These are phyloP conservation scores for Andrena chrysosceles DNA, from an alignment of 2,888 invertebrate species.

Conservation along the genomic window DNA sequence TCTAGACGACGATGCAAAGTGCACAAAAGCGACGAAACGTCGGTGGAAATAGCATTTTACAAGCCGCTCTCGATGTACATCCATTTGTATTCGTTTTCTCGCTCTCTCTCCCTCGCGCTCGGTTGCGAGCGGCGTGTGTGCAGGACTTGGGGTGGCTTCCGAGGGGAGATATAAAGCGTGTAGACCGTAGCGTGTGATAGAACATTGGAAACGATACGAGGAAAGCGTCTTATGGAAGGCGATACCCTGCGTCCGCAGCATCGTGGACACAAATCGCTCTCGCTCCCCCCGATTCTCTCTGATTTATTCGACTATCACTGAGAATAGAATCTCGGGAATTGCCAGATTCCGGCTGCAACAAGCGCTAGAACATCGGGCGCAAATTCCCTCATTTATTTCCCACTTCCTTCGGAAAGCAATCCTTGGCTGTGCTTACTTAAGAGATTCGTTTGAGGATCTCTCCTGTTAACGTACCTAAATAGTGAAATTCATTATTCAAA, in stretches of 20 bases:
- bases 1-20: constrained; percentile 53
- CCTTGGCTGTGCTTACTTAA: too few species aligned
- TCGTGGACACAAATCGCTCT: constrained; percentile 34
- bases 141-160: constrained; percentile 15
- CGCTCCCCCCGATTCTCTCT: constrained; percentile 5
- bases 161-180: constrained; percentile 17
- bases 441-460: too few species aligned
- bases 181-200: constrained; percentile 9
- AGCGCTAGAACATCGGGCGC: neutral
- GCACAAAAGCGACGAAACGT: constrained; percentile 48
- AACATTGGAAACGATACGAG: constrained; percentile 34
- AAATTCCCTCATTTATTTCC: neutral
- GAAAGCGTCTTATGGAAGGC: constrained; percentile 36
- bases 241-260: constrained; percentile 30
- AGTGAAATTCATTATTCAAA: too few species aligned
- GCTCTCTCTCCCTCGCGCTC: neutral
- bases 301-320: constrained; percentile 36
- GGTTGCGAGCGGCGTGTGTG: neutral
- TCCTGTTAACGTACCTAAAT: too few species aligned
- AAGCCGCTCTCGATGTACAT: constrained; percentile 49
- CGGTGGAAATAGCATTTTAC: constrained; percentile 59
- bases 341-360: constrained; percentile 17
- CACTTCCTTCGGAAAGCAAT: neutral
- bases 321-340: neutral
- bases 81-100: constrained; percentile 51